Evolutionary conservation across 2,113 vertebrate species (phyloP), one percentile per base, ranked within the genome.

Genomic region (Vanacampus margaritifer): DNA sequence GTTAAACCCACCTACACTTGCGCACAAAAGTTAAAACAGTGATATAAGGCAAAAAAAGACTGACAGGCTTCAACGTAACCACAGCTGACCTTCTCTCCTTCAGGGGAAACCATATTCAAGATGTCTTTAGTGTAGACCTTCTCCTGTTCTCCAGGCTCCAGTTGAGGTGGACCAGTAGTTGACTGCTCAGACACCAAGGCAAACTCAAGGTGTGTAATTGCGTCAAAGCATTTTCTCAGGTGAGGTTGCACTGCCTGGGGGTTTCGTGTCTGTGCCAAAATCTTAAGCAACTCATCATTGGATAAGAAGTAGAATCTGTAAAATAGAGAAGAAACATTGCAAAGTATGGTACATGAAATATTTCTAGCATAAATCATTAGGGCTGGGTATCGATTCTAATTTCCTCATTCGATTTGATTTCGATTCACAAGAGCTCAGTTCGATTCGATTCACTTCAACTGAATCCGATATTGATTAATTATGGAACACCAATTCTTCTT

Each of bases 291-390:
- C 80, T 95, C 93, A 67, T 95, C 91, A 35, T 94, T 95, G 24
- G 92, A 94, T 66, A 96, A 87, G 81, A 96, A 96, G 86, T 94
- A 95, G 90, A 95, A 95, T 69, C 94, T 95, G 67, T 48, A 16
- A 60, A 63, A 59, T 37, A 57, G 11, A 63, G 1, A 56, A 10
- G 26, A 67, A 19, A 21, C 17, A 71, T 54, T 65, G 58, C 28
- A 43, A 46, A 60, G 48, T 11, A 37, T 6, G 14, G 26, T 26
- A 56, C 17, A 57, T 57, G 6, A 57, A 32, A 57, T 17, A 57
- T 57, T 57, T 17, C 17, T 3, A 32, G 51, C 23, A 54, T 28
- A 24, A 53, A 24, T n/a, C n/a, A n/a, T n/a, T n/a, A n/a, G n/a
- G n/a, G n/a, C n/a, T n/a, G n/a, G n/a, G n/a, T n/a, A n/a, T n/a